These are phyloP conservation scores for Lysandra bellargus DNA, from an alignment of 2,888 invertebrate species.

Conservation along the genomic window DNA sequence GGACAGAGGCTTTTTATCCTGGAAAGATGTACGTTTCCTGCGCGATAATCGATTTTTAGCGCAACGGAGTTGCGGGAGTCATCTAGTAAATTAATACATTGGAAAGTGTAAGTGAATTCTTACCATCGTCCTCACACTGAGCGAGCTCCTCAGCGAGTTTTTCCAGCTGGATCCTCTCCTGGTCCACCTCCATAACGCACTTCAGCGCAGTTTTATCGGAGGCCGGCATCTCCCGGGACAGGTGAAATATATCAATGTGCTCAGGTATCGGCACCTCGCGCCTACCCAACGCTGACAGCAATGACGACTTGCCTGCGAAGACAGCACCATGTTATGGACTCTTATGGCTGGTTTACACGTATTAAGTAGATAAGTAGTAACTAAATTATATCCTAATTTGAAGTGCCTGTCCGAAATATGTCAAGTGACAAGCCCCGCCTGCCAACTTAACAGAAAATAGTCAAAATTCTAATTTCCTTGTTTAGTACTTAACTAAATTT, in stretches of 20 bases:
- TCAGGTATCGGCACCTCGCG: constrained; percentile 97
- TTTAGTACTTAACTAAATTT: no score
- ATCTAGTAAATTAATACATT: no score
- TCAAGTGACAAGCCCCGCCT: no score
- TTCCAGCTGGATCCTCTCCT: constrained; percentile 94
- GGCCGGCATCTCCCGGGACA: constrained; percentile 98
- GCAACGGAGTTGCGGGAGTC: no score
- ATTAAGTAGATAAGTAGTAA: no score
- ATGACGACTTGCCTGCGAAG: constrained; percentile 91
- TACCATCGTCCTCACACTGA: constrained; percentile 92
- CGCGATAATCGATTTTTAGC: no score
- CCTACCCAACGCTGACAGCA: constrained; percentile 94
- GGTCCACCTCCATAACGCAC: constrained; percentile 99
- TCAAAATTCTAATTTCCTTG: no score
- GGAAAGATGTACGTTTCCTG: no score
- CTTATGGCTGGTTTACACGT: background rate
- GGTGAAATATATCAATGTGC: constrained; percentile 98
- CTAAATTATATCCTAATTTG: no score
- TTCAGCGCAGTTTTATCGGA: constrained; percentile 96
- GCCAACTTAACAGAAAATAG: no score
- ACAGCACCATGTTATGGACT: background rate
- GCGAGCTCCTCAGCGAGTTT: constrained; percentile 94
- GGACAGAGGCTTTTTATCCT: no score
- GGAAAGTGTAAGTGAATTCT: constrained; percentile 35
- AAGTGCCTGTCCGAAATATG: no score